These are phyloP conservation scores for Hypomecis punctinalis DNA, from an alignment of 2,888 invertebrate genomes.

Conservation along the genomic window DNA sequence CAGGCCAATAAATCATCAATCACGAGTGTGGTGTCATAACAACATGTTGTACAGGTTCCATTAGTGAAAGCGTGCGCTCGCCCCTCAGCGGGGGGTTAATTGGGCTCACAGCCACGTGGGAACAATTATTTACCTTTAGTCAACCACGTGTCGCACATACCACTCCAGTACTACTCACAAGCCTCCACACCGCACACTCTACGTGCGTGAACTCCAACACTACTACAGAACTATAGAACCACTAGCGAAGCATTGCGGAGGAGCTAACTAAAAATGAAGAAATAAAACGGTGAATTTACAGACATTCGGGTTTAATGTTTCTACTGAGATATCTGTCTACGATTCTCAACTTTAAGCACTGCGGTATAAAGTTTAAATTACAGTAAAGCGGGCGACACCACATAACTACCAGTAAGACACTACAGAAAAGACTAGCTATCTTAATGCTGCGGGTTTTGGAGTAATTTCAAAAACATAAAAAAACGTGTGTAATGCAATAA, in stretches of 20 bases:
- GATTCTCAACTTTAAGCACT: conserved; percentile 61
- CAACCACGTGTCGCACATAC: conserved; percentile 67
- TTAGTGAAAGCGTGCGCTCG: conserved; percentile 66
- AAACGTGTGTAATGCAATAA: conserved; percentile 46
- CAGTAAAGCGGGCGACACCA: conserved; percentile 44
- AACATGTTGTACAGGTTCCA: conserved; percentile 57
- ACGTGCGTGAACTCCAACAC: conserved; percentile 27
- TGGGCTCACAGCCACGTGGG: conserved; percentile 76
- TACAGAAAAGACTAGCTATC: conserved; percentile 52
- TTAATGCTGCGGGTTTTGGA: conserved; percentile 48
- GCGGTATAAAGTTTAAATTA: conserved; percentile 58
- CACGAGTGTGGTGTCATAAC: conserved; percentile 42
- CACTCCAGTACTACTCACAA: conserved; percentile 34
- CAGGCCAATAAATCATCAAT: conserved; percentile 49
- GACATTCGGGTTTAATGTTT: conserved; percentile 79
- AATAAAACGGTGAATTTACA: conserved; percentile 81
- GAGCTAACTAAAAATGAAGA: conserved; percentile 82
- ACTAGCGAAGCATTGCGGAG: conserved; percentile 77
- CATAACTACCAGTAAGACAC: conserved; percentile 63
- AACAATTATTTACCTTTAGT: conserved; percentile 81
- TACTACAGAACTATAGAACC: conserved; percentile 54
- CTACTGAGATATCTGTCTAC: conserved; percentile 47
- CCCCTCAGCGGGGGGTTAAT: conserved; percentile 70
- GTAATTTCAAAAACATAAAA: conserved; percentile 52
- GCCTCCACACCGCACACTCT: conserved; percentile 41